Conservation (phyloP, 2,888 invertebrate genomes). For the Azorinus chamasolen region DNA sequence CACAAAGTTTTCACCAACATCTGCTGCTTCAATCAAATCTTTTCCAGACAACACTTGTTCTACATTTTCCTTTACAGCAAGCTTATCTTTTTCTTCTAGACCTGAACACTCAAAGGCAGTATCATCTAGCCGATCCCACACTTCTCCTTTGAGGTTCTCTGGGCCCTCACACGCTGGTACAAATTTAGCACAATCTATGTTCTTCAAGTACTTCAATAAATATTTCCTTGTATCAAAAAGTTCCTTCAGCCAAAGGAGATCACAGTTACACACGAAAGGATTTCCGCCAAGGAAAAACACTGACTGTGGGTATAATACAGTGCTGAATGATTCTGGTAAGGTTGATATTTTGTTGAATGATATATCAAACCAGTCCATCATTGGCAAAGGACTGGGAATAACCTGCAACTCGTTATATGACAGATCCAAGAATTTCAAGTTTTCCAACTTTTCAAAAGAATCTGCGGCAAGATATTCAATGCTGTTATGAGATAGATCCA, state of each 20-base stretch:
- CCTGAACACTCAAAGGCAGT: slow-evolving; percentile 63
- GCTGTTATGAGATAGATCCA: slow-evolving; percentile 62
- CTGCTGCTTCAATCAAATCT: slow-evolving; percentile 34
- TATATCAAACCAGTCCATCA: slow-evolving; percentile 66
- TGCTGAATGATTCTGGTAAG: slow-evolving; percentile 47
- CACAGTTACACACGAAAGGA: slow-evolving; percentile 67
- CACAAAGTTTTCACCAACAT: slow-evolving; percentile 40
- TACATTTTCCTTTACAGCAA: slow-evolving; percentile 24
- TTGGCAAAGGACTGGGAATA: slow-evolving; percentile 55
- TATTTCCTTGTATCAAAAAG: slow-evolving; percentile 70
- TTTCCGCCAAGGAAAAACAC: slow-evolving; percentile 66
- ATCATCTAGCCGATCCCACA: slow-evolving; percentile 70
- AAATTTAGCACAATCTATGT: slow-evolving; percentile 57
- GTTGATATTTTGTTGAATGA: slow-evolving; percentile 59
- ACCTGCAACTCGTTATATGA: slow-evolving; percentile 51
- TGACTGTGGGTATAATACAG: slow-evolving; percentile 61
- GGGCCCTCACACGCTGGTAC: slow-evolving; percentile 71
- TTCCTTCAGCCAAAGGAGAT: slow-evolving; percentile 69
- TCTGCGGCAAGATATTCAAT: slow-evolving; percentile 43
- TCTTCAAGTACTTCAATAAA: slow-evolving; percentile 64
- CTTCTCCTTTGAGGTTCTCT: slow-evolving; percentile 43
- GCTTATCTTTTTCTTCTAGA: not conserved
- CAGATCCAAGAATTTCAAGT: slow-evolving; percentile 59
- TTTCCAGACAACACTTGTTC: slow-evolving; percentile 28
- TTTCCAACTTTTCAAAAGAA: slow-evolving; percentile 26